Conservation (phyloP, 2,797 vertebrate genomes). For the Clarias pachynema region DNA sequence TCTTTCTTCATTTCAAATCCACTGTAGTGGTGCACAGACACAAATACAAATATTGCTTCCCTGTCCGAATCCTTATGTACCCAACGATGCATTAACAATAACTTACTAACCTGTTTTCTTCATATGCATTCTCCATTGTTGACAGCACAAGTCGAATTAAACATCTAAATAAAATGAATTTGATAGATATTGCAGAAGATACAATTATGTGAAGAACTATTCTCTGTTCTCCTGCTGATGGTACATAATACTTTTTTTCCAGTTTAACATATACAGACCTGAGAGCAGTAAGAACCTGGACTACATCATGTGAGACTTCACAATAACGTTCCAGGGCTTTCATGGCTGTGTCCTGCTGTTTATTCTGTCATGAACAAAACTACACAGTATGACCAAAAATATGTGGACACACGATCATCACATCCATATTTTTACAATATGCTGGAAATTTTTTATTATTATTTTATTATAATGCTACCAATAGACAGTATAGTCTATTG, state of each 20-base stretch:
- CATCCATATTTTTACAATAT: not conserved
- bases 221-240: not conserved
- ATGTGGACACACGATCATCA: not conserved
- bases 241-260: not conserved
- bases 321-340: constrained; percentile 85
- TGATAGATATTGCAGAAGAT: not conserved
- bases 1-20: no score
- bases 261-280: constrained; percentile 69
- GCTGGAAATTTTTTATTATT: not conserved
- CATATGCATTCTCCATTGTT: constrained; percentile 65
- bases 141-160: constrained; percentile 82
- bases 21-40: no score
- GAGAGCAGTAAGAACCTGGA: constrained; percentile 80
- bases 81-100: not conserved
- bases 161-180: constrained; percentile 75
- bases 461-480: not conserved
- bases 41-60: no score
- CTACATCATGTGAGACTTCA: constrained; percentile 76
- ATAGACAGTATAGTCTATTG: not conserved
- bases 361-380: constrained; percentile 72
- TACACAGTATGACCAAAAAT: not conserved
- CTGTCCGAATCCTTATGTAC: no score
- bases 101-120: constrained; percentile 69
- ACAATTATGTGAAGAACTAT: not conserved
- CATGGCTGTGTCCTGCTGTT: constrained; percentile 77